These are phyloP conservation scores for Urophycis tenuis DNA, from an alignment of 2,797 vertebrate genomes.

Conservation along the genomic window DNA sequence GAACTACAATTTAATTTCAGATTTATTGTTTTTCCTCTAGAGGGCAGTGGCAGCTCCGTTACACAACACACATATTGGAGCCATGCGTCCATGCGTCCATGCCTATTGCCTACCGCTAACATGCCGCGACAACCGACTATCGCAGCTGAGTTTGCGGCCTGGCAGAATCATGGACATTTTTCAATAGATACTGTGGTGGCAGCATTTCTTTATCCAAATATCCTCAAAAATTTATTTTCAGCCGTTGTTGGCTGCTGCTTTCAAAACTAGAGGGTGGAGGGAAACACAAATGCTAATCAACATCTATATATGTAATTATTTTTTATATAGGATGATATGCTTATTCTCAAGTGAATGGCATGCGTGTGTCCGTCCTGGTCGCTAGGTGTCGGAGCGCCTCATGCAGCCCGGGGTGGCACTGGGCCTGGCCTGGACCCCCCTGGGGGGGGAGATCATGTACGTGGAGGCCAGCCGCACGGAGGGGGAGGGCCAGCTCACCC, in stretches of 20 bases:
- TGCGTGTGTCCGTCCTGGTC: constrained; percentile 20
- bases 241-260: too few relatives aligned
- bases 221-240: too few relatives aligned
- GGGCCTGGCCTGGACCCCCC: constrained; percentile 90
- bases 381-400: constrained; percentile 86
- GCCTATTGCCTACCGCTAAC: background rate
- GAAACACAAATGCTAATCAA: too few relatives aligned
- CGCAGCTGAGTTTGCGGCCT: background rate
- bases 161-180: background rate
- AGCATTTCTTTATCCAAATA: too few relatives aligned
- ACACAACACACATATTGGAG: background rate
- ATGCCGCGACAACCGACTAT: background rate
- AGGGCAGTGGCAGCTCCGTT: background rate
- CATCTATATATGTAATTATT: too few relatives aligned
- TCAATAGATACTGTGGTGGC: too few relatives aligned
- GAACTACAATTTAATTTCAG: background rate
- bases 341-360: background rate
- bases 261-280: too few relatives aligned
- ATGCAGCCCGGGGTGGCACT: constrained; percentile 90
- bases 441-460: constrained; percentile 97
- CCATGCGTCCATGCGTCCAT: background rate
- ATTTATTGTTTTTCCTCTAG: background rate
- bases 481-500: constrained; percentile 88
- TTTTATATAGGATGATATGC: background rate
- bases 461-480: constrained; percentile 96